Conservation (phyloP, 2,888 invertebrate genomes). For the Lingula anatina region DNA sequence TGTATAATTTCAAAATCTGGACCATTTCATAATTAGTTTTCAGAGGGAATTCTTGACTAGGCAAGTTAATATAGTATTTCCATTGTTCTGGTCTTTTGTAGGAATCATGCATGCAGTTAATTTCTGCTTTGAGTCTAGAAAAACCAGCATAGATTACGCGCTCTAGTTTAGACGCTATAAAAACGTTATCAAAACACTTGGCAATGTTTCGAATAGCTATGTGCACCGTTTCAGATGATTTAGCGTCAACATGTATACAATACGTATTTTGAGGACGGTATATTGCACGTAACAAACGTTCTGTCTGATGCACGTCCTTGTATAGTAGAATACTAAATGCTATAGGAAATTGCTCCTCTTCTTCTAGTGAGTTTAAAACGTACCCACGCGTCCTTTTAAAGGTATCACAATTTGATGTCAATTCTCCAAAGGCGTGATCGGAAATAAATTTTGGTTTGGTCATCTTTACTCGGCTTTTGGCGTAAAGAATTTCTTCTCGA, state of each 20-base stretch:
- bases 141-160: constrained; percentile 26
- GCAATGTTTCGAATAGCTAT: constrained; percentile 18
- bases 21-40: constrained; percentile 37
- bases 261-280: constrained; percentile 46
- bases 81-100: constrained; percentile 13
- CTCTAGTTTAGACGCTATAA: constrained; percentile 29
- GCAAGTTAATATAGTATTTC: constrained; percentile 40
- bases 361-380: constrained; percentile 4
- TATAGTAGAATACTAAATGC: constrained; percentile 41
- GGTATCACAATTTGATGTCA: constrained; percentile 12
- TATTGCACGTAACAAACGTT: constrained; percentile 31
- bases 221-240: constrained; percentile 16
- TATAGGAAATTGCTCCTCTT: constrained; percentile 31
- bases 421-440: constrained; percentile 4
- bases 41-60: constrained; percentile 33
- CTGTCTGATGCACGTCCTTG: constrained; percentile 33
- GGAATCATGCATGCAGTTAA: constrained; percentile 31
- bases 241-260: constrained; percentile 46
- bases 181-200: constrained; percentile 43
- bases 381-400: constrained; percentile 14
- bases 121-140: constrained; percentile 25
- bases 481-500: constrained; percentile 11
- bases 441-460: constrained; percentile 6
- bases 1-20: constrained; percentile 24
- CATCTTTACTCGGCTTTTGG: constrained; percentile 4